Base-by-base conservation (phyloP, 1,140 invertebrate genomes). In the Pseudomyrmex cubaensis region DNA sequence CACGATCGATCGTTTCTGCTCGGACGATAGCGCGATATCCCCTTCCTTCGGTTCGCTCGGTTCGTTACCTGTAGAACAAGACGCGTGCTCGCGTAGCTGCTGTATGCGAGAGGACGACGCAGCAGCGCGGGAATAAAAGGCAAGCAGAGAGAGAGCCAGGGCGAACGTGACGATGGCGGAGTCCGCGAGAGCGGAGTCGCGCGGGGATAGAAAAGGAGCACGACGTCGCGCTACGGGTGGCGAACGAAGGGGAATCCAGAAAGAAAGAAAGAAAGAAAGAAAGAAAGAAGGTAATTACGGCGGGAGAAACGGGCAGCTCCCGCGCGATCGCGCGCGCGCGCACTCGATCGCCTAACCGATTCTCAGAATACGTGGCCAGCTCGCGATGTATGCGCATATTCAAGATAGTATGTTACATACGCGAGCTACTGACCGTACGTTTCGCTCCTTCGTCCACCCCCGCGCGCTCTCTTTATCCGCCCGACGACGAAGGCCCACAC, bases 391-490 rank as follows among this genome's bases (percentile, higher is more conserved):
- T 94, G 93, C 93, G 92, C 93, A 94, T 94, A 94, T 93, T 94
- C 93, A 94, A 94, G 93, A 94, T 94, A 93, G 93, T 94, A 94
- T 93, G 93, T 93, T 93, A 93, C 93, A 92, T 93, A 94, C 92
- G 90, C 93, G 88, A 84, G 92, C 92, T 92, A 91, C 91, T 90
- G 91, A 91, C 90, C 89, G 89, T 89, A 90, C 89, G 76, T 88
- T 90, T 90, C 87, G 84, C 77, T 83, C 77, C 69, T 86, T 83
- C 64, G 52, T 69, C 46, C 84, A 87, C 86, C 86, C 84, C 86
- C 86, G 82, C 63, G 62, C 83, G 46, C 77, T 70, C 70, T 35
- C 35, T 35, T 35, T 35, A 4, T 35, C 64, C 78, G 76, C 56
- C 48, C 54, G 35, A 13, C 17, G 35, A 35, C 35, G 35, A 7